Base-by-base conservation (phyloP, 64 coral and sea anemone species). In the Dendrophyllia cribrosa region DNA sequence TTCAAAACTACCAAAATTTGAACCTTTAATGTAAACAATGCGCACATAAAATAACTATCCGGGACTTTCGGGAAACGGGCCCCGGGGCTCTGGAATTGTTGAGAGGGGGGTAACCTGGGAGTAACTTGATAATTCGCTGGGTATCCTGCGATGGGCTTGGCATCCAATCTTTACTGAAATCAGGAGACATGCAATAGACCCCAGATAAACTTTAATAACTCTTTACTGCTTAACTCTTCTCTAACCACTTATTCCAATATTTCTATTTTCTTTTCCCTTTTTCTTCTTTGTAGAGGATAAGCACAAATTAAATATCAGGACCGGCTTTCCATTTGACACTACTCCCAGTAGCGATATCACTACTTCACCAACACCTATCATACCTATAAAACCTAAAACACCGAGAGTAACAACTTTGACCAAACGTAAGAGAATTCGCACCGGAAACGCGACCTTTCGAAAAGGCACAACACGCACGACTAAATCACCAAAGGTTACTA, bases 241-340 rank as follows among this genome's bases (percentile, higher is more conserved):
- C 0, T 59, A 13, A 34, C 20, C 34, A 20, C 15, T 64, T 19
- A 82, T 43, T 19, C 19, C 17, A 24, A 50, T 67, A n/a, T 43
- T 20, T 50, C 14, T 75, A 15, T 68, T 7, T 63, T 7, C 11
- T 68, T 51, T 21, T 17, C 67, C 63, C 58, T 60, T 82, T 60
- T 64, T 82, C 58, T 66, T 56, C 80, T 84, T 65, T 48, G n/a
- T n/a, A 84, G 80, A 20, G 62, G 59, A 84, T 12, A 68, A 84
- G 26, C 22, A 61, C 58, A 60, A 61, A 67, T 67, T 22, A 13
- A 84, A 64, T 26, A 60, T 16, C 59, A 82, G 59, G 78, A 82
- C 58, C 17, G 34, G 34, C 34, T 17, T 43, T 6, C 78, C 78
- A 64, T 60, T 46, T 4, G 62, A 47, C 80, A 68, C 26, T 4